Percentiles rank a stretch among this genome's conserved stretches.
These are phyloP conservation scores for Chouioia cunea DNA, from an alignment of 2,888 invertebrate species.

Conservation along the genomic window DNA sequence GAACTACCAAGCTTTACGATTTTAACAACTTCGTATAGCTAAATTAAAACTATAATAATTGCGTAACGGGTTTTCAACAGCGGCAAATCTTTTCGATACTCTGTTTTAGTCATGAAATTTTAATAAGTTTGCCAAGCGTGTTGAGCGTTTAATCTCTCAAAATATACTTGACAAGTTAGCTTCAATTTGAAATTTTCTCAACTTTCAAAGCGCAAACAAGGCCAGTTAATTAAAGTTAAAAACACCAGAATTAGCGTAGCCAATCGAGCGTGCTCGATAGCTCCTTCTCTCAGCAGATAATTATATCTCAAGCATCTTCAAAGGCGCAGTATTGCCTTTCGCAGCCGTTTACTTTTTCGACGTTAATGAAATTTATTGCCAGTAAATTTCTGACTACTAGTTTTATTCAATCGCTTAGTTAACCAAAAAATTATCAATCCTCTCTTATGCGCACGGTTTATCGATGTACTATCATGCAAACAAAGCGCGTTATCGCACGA, in stretches of 20 bases:
- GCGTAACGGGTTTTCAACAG: background rate
- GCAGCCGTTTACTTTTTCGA: background rate
- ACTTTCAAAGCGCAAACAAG: background rate
- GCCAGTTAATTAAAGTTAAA: conserved; percentile 23
- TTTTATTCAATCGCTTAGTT: no score
- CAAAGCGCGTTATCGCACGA: conserved; percentile 5
- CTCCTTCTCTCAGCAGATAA: background rate
- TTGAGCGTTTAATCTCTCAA: no score
- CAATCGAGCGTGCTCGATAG: background rate
- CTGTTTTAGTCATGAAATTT: no score
- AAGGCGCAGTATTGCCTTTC: conserved; percentile 12
- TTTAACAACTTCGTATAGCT: background rate
- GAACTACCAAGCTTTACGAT: background rate
- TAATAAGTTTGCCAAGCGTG: no score
- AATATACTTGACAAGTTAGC: background rate
- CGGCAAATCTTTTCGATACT: no score
- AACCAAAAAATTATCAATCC: no score
- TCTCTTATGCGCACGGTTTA: no score
- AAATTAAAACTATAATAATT: background rate
- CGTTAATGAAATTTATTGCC: no score
- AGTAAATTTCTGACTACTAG: no score
- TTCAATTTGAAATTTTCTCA: background rate
- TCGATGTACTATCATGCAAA: background rate
- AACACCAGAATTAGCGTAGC: background rate
- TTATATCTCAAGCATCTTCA: conserved; percentile 11